Evolutionary conservation across 1,140 invertebrate genomes (phyloP), one percentile per base, ranked within the genome.

Genomic region (Tenebrio molitor): DNA sequence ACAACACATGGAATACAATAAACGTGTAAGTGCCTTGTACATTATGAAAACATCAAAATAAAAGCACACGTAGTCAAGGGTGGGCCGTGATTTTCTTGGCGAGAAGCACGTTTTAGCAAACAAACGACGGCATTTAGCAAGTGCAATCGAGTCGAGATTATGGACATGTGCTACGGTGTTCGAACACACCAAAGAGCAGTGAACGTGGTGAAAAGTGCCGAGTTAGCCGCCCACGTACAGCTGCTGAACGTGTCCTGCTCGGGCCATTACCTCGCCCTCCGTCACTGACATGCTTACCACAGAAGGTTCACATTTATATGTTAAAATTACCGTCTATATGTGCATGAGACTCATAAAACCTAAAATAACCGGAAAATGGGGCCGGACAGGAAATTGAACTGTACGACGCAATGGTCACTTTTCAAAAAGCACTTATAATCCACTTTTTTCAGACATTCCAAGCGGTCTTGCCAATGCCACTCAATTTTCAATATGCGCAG

Each of bases 241-340:
- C 50, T 58, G 50, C 50, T 58, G 50, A 58, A 58, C 50, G 50
- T 58, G 50, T 58, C 50, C 50, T 58, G 50, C 23, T 58, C 50
- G 50, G 50, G 50, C 50, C 50, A 58, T 58, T 58, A 58, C 50
- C 50, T 58, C 50, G 23, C 19, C 23, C 50, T 25, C 50, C 50
- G 44, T 50, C 19, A 50, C 44, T 58, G 46, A 53, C 50, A 58
- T 58, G 50, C 50, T 58, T 29, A 29, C 50, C 50, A 29, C 50
- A 58, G 50, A 58, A 58, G 50, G 50, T 58, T 58, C 50, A 29
- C 50, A 58, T 58, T 25, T 58, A 58, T 58, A 58, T 29, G 50
- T 58, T 58, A 58, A 58, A 58, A 58, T 58, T 58, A 58, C 50
- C 50, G 50, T 58, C 50, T 58, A 58, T 58, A 58, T 29, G 50